A percentile compares a stretch with the other conserved stretches of the same genome.
These are phyloP conservation scores for Papilio demoleus DNA, from an alignment of 2,888 invertebrate species.

Conservation along the genomic window DNA sequence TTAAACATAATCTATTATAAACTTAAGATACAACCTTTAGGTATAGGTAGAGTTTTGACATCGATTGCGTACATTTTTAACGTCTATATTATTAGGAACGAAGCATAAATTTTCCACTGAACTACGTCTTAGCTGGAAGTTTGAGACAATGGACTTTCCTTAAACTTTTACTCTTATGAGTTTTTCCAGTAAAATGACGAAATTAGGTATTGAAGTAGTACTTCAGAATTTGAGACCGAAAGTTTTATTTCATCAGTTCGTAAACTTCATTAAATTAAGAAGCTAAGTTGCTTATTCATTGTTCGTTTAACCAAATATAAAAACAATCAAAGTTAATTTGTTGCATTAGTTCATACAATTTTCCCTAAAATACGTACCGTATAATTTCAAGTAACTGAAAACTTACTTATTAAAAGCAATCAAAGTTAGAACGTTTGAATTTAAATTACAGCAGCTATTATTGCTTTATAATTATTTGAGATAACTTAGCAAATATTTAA, in stretches of 20 bases:
- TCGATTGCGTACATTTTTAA: conserved; percentile 1
- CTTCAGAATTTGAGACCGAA: neutral
- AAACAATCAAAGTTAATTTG: too few species aligned
- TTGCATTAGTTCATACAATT: neutral
- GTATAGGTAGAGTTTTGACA: too few species aligned
- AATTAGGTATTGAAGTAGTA: neutral
- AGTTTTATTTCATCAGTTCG: conserved; percentile 6
- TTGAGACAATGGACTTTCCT: neutral
- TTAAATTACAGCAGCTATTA: neutral
- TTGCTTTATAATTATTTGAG: conserved; percentile 14
- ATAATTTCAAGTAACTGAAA: neutral
- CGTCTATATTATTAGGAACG: neutral
- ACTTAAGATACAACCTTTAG: too few species aligned
- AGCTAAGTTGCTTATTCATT: neutral
- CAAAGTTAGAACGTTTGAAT: neutral
- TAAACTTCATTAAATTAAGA: neutral
- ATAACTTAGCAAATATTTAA: conserved; percentile 13
- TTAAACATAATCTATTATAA: too few species aligned
- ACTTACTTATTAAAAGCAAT: neutral
- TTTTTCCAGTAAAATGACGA: neutral
- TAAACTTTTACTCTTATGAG: neutral
- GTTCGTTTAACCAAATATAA: neutral
- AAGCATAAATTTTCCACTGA: neutral
- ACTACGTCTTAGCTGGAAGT: neutral
- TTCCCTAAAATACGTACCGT: neutral